Evolutionary conservation across 1,140 invertebrate genomes (phyloP), one percentile per base, ranked within the genome.

Genomic region (Drosophila ananassae): DNA sequence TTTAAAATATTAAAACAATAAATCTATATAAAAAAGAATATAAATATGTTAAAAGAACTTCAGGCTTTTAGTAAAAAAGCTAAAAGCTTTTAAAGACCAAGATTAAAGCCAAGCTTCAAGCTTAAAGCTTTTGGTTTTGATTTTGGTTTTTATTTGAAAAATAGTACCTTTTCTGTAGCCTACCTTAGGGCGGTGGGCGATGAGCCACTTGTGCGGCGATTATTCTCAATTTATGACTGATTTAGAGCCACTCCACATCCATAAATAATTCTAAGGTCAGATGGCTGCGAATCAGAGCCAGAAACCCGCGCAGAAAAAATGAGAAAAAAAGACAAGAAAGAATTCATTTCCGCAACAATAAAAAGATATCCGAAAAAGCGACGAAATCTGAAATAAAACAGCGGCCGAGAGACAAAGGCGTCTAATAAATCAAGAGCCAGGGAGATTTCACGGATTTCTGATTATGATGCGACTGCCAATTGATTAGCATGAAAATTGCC

Each of bases 261-360:
- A 68, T 55, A 55, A 39, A 30, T 39, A 67, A 56, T 48, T 67
- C 63, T 67, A 48, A 69, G 66, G 66, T 69, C 63, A 47, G 56
- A 69, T 69, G 63, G 32, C 50, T 69, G 66, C 66, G 48, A 69
- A 69, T 69, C 8, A 24, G 47, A 68, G 25, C 13, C 37, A 8
- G 12, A 37, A 28, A 28, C 3, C 5, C 34, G 9, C 3, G 34
- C 34, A 12, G 10, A 7, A 8, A 8, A n/a, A 37, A 37, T 10
- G 9, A 9, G 24, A 30, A 58, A 5, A 30, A 44, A 32, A 46
- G 17, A 68, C 53, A 50, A 62, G 30, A 25, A 51, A 72, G 12
- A 4, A 60, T 74, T 74, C 64, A 67, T 75, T 85, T 85, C 81
- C 81, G 81, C 69, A 78, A 72, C 63, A 59, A 85, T 84, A 80